Conservation (phyloP, 2,797 vertebrate species). For the Periparus ater region DNA sequence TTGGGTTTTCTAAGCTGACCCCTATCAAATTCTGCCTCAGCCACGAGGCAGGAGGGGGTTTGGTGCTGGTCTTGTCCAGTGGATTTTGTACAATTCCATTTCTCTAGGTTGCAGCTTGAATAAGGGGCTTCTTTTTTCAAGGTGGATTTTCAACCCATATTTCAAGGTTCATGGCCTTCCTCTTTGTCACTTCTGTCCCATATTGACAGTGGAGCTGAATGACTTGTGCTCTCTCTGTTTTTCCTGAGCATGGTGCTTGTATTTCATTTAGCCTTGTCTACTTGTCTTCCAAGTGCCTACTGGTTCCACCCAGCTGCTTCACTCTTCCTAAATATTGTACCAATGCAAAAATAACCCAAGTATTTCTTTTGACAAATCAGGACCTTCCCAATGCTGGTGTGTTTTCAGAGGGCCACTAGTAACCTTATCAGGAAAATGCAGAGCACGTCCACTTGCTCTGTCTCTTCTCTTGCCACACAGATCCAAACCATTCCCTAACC, state of each 20-base stretch:
- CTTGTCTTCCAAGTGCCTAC: not conserved
- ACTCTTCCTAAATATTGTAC: not conserved
- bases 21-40: not conserved
- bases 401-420: not conserved
- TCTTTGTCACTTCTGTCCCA: not conserved
- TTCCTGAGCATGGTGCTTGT: not conserved
- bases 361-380: not conserved
- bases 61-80: not conserved
- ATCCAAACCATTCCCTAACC: not conserved
- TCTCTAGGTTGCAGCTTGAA: not conserved
- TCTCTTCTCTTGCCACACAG: not conserved
- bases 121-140: not conserved
- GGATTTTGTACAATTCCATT: not conserved
- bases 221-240: not conserved
- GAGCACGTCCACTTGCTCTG: not conserved
- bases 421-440: not conserved
- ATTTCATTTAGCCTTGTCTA: not conserved
- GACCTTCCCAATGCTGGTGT: rapidly evolving
- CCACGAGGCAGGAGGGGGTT: not conserved
- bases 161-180: not conserved
- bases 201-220: not conserved
- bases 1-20: not conserved
- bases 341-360: not conserved
- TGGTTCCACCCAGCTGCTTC: not conserved
- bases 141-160: not conserved